phyloP scores from a whole-genome alignment of 1,140 invertebrate species.

The Eumaeus atala region DNA sequence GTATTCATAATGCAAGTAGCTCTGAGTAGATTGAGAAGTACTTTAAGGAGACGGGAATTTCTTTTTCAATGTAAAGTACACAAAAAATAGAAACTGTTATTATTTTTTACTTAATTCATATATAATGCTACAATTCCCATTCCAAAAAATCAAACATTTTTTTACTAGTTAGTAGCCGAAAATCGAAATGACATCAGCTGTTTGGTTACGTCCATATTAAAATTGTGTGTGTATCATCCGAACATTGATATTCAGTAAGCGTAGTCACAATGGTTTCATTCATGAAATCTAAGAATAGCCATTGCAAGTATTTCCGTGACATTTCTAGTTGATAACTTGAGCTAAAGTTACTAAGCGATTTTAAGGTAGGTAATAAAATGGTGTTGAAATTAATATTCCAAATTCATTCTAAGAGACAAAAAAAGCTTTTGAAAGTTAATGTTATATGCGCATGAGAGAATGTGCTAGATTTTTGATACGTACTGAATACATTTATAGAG shows the following conservation, averaged over 20 bases:
- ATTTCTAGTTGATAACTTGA: slow-evolving; percentile 13
- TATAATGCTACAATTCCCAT: no score
- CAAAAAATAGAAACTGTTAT: no score
- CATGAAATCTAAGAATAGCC: slow-evolving; percentile 38
- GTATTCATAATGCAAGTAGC: no score
- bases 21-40: no score
- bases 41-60: no score
- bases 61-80: no score
- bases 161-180: background rate
- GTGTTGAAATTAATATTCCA: background rate
- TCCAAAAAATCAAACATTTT: background rate
- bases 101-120: no score
- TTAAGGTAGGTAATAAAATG: background rate
- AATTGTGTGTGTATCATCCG: slow-evolving; percentile 13
- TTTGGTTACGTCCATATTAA: slow-evolving; percentile 21
- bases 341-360: background rate
- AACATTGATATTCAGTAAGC: slow-evolving; percentile 29
- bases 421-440: no score
- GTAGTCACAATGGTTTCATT: slow-evolving; percentile 38
- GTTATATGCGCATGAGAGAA: no score
- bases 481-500: no score
- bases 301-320: slow-evolving; percentile 6
- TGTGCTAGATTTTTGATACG: no score
- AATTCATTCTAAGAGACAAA: no score
- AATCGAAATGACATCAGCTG: slow-evolving; percentile 17